Conservation (phyloP, 2,888 invertebrate species). For the Oscheius myriophilus region DNA sequence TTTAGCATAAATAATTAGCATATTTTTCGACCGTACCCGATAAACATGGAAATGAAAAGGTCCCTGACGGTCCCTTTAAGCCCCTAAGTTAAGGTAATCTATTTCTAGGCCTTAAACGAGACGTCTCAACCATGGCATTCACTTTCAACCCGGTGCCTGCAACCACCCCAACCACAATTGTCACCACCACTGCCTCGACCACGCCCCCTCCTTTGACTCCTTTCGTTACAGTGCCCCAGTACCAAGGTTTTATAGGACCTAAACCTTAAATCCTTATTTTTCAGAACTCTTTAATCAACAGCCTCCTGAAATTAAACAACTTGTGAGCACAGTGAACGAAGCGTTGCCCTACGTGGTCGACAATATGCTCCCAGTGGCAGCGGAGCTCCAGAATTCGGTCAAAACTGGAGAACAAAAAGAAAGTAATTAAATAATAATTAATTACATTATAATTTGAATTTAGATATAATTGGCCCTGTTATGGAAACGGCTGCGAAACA, state of each 20-base stretch:
- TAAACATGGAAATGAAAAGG: no score
- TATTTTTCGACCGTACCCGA: no score
- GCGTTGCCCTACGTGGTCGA: constrained; percentile 19
- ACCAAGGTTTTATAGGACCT: no score
- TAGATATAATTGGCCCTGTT: constrained; percentile 24
- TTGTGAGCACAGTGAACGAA: constrained; percentile 21
- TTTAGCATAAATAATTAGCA: no score
- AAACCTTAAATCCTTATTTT: no score
- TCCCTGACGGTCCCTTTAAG: no score
- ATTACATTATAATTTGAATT: neutral
- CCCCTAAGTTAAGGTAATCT: no score
- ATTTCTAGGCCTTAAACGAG: no score
- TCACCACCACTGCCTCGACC: neutral
- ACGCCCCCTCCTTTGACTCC: constrained; percentile 10
- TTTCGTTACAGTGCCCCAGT: constrained; percentile 19
- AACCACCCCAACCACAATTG: neutral
- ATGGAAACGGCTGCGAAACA: constrained; percentile 23
- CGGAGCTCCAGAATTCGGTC: constrained; percentile 1
- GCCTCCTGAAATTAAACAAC: constrained; percentile 13
- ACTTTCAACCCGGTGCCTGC: neutral
- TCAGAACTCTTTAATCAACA: no score
- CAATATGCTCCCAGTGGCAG: constrained; percentile 3
- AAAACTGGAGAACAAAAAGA: constrained; percentile 10
- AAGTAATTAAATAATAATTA: constrained; percentile 3
- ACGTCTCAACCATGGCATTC: neutral